Conservation (phyloP, 2,888 invertebrate genomes). For the Tholera decimalis region DNA sequence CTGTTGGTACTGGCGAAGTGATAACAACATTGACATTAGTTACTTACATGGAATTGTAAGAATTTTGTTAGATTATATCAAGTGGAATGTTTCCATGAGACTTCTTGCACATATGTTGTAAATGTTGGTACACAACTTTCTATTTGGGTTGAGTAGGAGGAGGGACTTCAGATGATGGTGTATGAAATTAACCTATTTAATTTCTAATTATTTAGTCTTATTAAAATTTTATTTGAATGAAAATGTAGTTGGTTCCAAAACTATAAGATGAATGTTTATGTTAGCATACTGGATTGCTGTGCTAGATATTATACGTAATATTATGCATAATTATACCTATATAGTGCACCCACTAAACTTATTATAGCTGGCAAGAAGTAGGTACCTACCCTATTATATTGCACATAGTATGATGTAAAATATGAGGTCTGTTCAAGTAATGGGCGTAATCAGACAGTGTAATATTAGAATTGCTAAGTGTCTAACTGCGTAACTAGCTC, state of each 20-base stretch:
- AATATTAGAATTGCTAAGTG: conserved; percentile 2
- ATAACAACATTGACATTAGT: conserved; percentile 45
- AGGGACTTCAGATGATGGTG: conserved; percentile 30
- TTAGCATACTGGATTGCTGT: conserved; percentile 60
- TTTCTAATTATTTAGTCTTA: conserved; percentile 23
- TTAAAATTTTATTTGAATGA: conserved; percentile 8
- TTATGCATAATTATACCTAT: conserved; percentile 27
- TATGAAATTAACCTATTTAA: conserved; percentile 19
- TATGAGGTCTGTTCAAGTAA: conserved; percentile 27
- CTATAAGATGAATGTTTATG: conserved; percentile 42
- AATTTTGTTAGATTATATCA: conserved; percentile 41
- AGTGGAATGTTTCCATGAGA: conserved; percentile 22
- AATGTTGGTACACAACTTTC: conserved; percentile 33
- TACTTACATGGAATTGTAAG: conserved; percentile 59
- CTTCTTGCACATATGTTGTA: conserved; percentile 17
- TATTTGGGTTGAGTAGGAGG: conserved; percentile 8
- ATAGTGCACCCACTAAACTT: conserved; percentile 60
- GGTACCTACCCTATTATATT: conserved; percentile 45
- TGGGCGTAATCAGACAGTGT: conserved; percentile 15
- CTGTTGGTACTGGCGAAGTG: conserved; percentile 44
- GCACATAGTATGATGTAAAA: conserved; percentile 43
- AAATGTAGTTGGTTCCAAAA: conserved; percentile 24
- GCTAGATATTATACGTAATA: conserved; percentile 62
- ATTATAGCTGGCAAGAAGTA: conserved; percentile 48
- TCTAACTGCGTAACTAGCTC: conserved; percentile 7